phyloP scores from a whole-genome alignment of 2,888 invertebrate genomes.

The Ophion ellenae region DNA sequence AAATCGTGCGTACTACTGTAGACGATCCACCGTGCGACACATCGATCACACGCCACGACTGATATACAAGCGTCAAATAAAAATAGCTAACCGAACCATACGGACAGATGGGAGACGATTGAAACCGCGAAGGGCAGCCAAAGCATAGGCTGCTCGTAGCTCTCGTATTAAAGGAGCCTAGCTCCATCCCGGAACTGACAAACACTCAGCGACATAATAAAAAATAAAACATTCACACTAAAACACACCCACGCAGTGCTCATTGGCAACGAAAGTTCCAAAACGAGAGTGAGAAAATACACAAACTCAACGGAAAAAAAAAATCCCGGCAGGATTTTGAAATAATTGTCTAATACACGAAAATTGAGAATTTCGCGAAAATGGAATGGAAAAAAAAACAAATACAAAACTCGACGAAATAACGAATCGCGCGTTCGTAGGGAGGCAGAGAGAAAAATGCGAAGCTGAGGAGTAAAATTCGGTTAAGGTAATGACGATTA shows the following conservation, averaged over 20 bases:
- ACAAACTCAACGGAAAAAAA: conserved; percentile 7
- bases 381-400: neutral
- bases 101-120: conserved; percentile 24
- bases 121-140: conserved; percentile 35
- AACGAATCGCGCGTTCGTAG: conserved; percentile 30
- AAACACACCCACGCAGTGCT: conserved; percentile 46
- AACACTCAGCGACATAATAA: conserved; percentile 47
- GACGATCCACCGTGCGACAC: neutral
- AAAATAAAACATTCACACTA: conserved; percentile 26
- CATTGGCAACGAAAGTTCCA: conserved; percentile 59
- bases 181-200: conserved; percentile 59
- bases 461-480: conserved; percentile 53
- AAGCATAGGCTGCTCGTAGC: conserved; percentile 44
- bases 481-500: conserved; percentile 60
- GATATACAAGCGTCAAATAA: conserved; percentile 27
- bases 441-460: conserved; percentile 36
- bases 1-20: conserved; percentile 12
- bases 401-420: conserved; percentile 36
- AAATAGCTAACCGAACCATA: conserved; percentile 46
- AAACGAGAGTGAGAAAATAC: conserved; percentile 32
- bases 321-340: neutral
- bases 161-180: conserved; percentile 41
- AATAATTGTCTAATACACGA: conserved; percentile 41
- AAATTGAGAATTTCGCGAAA: conserved; percentile 53
- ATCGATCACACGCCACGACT: conserved; percentile 30